A percentile compares a stretch with the other conserved stretches of the same genome.
Conservation (phyloP, 2,797 vertebrate species). For the Eurystomus glaucurus region DNA sequence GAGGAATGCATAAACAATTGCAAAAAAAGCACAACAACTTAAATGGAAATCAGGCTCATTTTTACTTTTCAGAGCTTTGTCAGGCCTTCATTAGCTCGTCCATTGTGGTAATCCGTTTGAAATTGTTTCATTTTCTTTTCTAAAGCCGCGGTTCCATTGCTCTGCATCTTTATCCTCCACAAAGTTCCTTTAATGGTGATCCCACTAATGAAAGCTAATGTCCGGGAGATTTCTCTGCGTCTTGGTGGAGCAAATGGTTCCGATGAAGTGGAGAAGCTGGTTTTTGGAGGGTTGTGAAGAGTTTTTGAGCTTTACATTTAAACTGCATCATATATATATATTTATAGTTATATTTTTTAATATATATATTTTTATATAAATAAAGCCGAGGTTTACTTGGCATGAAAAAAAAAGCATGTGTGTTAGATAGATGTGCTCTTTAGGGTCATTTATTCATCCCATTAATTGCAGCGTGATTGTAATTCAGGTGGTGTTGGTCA, state of each 20-base stretch:
- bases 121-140: conserved; percentile 62
- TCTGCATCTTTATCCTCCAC: background rate
- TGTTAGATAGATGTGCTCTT: background rate
- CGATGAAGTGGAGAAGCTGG: background rate
- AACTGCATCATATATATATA: background rate
- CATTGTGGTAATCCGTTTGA: conserved; percentile 30
- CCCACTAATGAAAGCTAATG: background rate
- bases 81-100: conserved; percentile 26
- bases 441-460: background rate
- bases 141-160: conserved; percentile 1
- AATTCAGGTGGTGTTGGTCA: background rate
- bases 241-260: background rate
- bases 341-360: too few species aligned
- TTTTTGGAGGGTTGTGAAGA: background rate
- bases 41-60: conserved; percentile 40
- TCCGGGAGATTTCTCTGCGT: background rate
- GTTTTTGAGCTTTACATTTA: background rate
- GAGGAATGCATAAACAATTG: background rate
- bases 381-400: background rate
- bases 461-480: background rate
- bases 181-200: conserved; percentile 15
- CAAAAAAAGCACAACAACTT: background rate
- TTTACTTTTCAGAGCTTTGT: conserved; percentile 6
- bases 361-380: too few species aligned
- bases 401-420: background rate